phyloP scores from a whole-genome alignment of 2,888 invertebrate genomes.

The Chesias legatella region DNA sequence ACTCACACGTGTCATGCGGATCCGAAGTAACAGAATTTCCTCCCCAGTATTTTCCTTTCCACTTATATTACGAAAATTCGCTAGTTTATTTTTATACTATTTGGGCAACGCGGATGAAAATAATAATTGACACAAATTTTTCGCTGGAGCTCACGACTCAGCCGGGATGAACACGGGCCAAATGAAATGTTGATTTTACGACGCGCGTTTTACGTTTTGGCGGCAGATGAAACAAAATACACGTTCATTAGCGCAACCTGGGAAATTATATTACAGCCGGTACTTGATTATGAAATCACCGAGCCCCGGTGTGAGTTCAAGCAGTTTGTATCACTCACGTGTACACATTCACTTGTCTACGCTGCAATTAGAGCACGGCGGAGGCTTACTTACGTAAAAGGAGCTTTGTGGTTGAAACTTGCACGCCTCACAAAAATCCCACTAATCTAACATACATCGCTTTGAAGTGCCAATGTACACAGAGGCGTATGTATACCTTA shows the following conservation, averaged over 20 bases:
- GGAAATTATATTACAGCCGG: constrained; percentile 69
- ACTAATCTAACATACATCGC: constrained; percentile 12
- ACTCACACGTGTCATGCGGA: constrained; percentile 21
- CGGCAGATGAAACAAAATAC: constrained; percentile 75
- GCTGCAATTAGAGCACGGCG: constrained; percentile 42
- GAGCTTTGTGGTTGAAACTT: constrained; percentile 15
- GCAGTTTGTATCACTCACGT: constrained; percentile 29
- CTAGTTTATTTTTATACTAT: constrained; percentile 33
- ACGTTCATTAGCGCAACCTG: constrained; percentile 71
- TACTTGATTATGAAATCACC: constrained; percentile 68
- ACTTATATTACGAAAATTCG: constrained; percentile 24
- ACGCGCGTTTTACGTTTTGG: constrained; percentile 55
- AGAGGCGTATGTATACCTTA: too few species aligned
- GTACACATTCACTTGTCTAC: constrained; percentile 29
- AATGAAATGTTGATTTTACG: constrained; percentile 71
- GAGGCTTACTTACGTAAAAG: constrained; percentile 17
- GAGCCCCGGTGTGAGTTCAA: constrained; percentile 44
- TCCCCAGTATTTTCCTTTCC: constrained; percentile 17
- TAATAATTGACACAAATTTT: constrained; percentile 62
- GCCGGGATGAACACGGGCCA: constrained; percentile 41
- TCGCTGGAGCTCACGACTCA: constrained; percentile 43
- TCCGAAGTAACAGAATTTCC: constrained; percentile 21
- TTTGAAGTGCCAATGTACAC: constrained; percentile 10
- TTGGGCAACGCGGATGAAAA: constrained; percentile 42
- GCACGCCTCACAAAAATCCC: constrained; percentile 13